Conservation (phyloP, 2,797 vertebrate genomes). For the Syngnathus acus region DNA sequence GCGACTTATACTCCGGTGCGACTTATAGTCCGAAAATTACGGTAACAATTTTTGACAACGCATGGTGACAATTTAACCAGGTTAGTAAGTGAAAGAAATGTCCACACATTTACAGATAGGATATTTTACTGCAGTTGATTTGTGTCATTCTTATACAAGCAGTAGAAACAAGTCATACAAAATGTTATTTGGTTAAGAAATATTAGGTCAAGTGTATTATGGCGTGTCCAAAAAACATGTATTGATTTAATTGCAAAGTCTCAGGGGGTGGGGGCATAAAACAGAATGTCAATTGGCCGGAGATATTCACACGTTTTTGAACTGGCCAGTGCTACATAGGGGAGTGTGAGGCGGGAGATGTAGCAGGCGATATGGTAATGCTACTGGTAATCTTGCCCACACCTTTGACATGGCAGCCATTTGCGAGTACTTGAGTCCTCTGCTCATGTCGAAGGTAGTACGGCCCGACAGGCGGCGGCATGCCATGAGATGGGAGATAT, state of each 20-base stretch:
- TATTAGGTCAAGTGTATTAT: not conserved
- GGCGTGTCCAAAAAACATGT: constrained; percentile 1
- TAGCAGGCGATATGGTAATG: constrained; percentile 82
- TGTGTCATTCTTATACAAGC: not conserved
- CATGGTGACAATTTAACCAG: not conserved
- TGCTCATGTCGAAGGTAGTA: constrained; percentile 80
- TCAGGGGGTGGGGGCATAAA: not conserved
- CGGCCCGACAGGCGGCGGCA: constrained; percentile 68
- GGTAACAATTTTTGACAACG: not conserved
- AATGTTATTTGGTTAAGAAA: not conserved
- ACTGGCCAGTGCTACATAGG: constrained; percentile 35
- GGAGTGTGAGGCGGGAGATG: constrained; percentile 47
- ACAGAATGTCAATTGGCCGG: not conserved
- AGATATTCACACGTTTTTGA: constrained; percentile 19
- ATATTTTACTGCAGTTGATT: constrained; percentile 1
- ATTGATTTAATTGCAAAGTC: constrained; percentile 3
- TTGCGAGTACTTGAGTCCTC: constrained; percentile 80
- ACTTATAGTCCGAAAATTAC: no score
- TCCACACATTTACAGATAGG: not conserved
- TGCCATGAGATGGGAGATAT: constrained; percentile 72
- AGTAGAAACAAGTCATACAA: not conserved
- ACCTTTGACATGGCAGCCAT: constrained; percentile 77
- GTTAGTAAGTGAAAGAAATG: not conserved
- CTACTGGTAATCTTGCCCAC: constrained; percentile 94
- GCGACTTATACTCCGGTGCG: no score